A percentile compares a stretch with the other conserved stretches of the same genome.
Conservation (phyloP, 2,113 vertebrate species). For the Archocentrus centrarchus region DNA sequence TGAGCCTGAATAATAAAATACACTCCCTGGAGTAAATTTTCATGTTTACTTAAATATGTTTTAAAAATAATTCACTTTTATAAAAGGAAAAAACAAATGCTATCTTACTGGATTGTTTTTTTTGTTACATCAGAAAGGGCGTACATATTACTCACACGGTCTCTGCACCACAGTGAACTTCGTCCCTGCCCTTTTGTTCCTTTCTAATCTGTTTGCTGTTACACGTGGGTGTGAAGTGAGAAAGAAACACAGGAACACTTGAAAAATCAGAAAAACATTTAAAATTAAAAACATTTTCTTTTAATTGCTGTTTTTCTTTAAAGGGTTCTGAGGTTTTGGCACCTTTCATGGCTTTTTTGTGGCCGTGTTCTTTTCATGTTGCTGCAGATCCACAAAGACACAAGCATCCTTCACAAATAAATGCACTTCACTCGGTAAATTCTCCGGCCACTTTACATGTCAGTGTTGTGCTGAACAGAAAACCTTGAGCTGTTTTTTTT, state of each 20-base stretch:
- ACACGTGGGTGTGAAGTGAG: neutral
- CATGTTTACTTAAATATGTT: neutral
- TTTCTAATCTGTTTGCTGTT: neutral
- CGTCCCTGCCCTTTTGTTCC: neutral
- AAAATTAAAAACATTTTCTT: neutral
- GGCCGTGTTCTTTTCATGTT: neutral
- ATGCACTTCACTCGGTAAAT: conserved; percentile 1
- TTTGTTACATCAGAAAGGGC: neutral
- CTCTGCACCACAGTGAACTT: neutral
- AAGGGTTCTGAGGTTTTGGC: neutral
- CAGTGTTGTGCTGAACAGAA: neutral
- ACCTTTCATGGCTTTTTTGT: neutral
- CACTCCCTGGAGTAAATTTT: neutral
- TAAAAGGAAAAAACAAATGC: neutral
- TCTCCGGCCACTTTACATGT: conserved; percentile 4
- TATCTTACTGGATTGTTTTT: no score
- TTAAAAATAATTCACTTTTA: neutral
- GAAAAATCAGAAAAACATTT: neutral
- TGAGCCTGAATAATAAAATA: neutral
- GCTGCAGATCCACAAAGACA: neutral
- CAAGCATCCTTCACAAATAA: neutral
- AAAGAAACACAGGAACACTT: neutral
- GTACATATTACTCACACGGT: neutral
- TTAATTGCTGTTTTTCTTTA: neutral
- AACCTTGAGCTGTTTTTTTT: neutral